These are phyloP conservation scores for Gobio occitaniae DNA, from an alignment of 2,797 vertebrate genomes.

Conservation along the genomic window DNA sequence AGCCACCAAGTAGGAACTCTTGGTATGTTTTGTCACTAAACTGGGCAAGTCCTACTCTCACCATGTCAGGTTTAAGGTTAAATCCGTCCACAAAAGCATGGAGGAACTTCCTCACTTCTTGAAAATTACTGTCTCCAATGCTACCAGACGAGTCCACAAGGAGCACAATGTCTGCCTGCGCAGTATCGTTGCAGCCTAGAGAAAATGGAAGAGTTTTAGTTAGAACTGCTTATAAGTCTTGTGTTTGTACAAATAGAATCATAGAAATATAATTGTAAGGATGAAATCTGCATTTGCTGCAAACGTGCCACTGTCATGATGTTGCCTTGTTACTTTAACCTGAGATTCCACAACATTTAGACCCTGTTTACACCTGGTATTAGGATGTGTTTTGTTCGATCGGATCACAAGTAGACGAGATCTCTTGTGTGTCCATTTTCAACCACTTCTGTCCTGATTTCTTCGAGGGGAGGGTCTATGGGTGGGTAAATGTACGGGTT, in stretches of 20 bases:
- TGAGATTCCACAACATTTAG: background rate
- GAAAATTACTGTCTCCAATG: conserved; percentile 74
- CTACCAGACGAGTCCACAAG: conserved; percentile 83
- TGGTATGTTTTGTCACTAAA: conserved; percentile 72
- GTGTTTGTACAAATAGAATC: background rate
- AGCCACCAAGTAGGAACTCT: conserved; percentile 80
- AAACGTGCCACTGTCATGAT: background rate
- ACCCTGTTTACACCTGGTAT: background rate
- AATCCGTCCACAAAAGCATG: conserved; percentile 71
- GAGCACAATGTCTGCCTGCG: conserved; percentile 83
- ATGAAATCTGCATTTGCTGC: background rate
- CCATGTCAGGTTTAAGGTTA: conserved; percentile 74
- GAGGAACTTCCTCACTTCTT: conserved; percentile 79
- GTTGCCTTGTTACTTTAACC: background rate
- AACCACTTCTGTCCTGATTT: no score
- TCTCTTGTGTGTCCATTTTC: no score
- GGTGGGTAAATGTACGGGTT: no score
- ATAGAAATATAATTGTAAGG: background rate
- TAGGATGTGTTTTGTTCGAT: background rate
- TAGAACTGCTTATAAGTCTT: background rate
- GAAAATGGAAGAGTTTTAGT: conserved; percentile 30
- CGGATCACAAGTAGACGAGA: no score
- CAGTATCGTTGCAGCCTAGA: conserved; percentile 79
- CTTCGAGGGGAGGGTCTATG: no score
- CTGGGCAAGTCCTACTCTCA: conserved; percentile 82